Conservation (phyloP, 2,888 invertebrate genomes). For the Agonopterix alstromeriana region DNA sequence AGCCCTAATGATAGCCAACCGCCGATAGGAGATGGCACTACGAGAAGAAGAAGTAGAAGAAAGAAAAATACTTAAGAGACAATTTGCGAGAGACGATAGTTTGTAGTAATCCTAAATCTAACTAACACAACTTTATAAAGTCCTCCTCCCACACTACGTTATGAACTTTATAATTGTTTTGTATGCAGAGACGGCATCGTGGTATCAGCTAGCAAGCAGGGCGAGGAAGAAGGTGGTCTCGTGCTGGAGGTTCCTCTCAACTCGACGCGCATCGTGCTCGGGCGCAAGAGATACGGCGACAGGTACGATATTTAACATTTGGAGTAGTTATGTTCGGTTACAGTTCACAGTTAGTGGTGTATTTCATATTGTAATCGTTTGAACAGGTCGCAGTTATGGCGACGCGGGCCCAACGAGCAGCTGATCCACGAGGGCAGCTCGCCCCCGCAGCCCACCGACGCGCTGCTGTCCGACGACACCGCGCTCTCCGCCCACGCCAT, state of each 20-base stretch:
- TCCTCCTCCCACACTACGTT: no score
- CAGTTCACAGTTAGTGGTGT: no score
- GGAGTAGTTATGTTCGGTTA: no score
- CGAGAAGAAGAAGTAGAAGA: no score
- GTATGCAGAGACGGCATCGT: slow-evolving; percentile 13
- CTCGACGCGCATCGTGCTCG: slow-evolving; percentile 81
- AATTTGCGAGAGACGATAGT: no score
- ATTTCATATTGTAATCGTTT: slow-evolving; percentile 6
- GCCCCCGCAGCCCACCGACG: slow-evolving; percentile 75
- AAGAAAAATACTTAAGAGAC: no score
- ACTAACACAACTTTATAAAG: no score
- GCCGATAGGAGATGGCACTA: no score
- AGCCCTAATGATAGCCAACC: no score
- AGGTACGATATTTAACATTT: slow-evolving; percentile 2
- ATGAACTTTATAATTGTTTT: not conserved
- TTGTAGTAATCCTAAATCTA: no score
- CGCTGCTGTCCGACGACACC: slow-evolving; percentile 40
- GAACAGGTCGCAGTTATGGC: slow-evolving; percentile 91
- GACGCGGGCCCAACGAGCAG: slow-evolving; percentile 92
- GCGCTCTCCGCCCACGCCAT: slow-evolving; percentile 60
- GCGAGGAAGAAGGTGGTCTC: slow-evolving; percentile 83
- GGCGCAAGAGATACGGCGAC: slow-evolving; percentile 79
- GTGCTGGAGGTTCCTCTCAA: slow-evolving; percentile 86
- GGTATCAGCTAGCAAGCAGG: slow-evolving; percentile 8
- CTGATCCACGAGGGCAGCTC: slow-evolving; percentile 95